Evolutionary conservation across 2,888 invertebrate genomes (phyloP).

Genomic region (Ophion slaviceki): DNA sequence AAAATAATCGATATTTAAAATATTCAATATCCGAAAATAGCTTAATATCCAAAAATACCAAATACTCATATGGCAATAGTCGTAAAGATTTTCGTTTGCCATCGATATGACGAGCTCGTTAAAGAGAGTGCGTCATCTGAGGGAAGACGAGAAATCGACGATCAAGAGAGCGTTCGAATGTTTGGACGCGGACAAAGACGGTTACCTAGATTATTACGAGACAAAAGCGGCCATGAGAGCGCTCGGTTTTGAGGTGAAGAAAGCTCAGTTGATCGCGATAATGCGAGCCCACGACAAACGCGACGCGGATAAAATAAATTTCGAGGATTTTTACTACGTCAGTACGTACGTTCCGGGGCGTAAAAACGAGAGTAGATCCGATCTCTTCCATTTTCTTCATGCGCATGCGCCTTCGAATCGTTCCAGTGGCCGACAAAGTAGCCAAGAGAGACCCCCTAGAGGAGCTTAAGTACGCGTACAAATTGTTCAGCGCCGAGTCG

Average conservation of each 20-base stretch:
- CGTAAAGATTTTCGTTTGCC: neutral
- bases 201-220: slow-evolving; percentile 75
- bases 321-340: slow-evolving; percentile 74
- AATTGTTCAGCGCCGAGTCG: slow-evolving; percentile 69
- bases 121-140: slow-evolving; percentile 62
- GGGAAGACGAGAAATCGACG: slow-evolving; percentile 67
- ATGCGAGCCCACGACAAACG: slow-evolving; percentile 70
- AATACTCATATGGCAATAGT: neutral
- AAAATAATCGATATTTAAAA: too few relatives aligned
- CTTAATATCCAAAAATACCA: too few relatives aligned
- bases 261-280: slow-evolving; percentile 71
- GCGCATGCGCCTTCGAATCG: neutral
- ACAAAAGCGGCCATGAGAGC: slow-evolving; percentile 73
- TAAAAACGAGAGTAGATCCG: neutral
- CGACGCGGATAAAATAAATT: slow-evolving; percentile 63
- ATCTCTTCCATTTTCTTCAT: neutral
- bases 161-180: slow-evolving; percentile 72
- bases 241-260: slow-evolving; percentile 73
- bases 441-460: slow-evolving; percentile 70
- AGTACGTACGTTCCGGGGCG: slow-evolving; percentile 66
- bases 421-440: slow-evolving; percentile 71
- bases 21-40: neutral
- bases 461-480: slow-evolving; percentile 73
- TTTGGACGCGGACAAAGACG: slow-evolving; percentile 74
- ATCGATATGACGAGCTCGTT: slow-evolving; percentile 34